These are phyloP conservation scores for Cyprinodon variegatus DNA, from an alignment of 2,113 vertebrate species.

Conservation along the genomic window DNA sequence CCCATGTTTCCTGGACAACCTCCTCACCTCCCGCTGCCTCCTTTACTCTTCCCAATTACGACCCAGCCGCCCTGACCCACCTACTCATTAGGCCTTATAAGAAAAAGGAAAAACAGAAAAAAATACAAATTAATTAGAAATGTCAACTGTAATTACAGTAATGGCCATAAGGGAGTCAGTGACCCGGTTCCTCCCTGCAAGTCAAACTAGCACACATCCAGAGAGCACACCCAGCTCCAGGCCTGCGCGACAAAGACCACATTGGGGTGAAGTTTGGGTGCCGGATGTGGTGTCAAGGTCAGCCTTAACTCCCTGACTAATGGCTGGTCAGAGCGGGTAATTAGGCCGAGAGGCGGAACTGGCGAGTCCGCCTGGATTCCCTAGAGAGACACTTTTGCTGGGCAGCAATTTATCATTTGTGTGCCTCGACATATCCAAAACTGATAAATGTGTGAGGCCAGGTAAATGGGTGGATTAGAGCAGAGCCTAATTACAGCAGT, in stretches of 20 bases:
- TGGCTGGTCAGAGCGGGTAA: slow-evolving; percentile 61
- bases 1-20: slow-evolving; percentile 17
- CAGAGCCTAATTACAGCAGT: slow-evolving; percentile 76
- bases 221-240: slow-evolving; percentile 44
- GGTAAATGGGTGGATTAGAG: slow-evolving; percentile 73
- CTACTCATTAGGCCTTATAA: slow-evolving; percentile 66
- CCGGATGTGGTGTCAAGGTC: slow-evolving; percentile 60
- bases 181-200: slow-evolving; percentile 66
- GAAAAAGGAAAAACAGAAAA: slow-evolving; percentile 70
- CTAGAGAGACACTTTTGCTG: slow-evolving; percentile 33
- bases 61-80: background rate
- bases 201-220: slow-evolving; percentile 31
- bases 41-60: slow-evolving; percentile 52
- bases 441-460: slow-evolving; percentile 76
- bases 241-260: slow-evolving; percentile 25
- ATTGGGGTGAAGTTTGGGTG: slow-evolving; percentile 36
- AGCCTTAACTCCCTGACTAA: slow-evolving; percentile 68
- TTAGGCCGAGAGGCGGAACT: slow-evolving; percentile 46
- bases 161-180: slow-evolving; percentile 74
- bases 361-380: slow-evolving; percentile 26
- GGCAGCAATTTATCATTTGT: slow-evolving; percentile 63
- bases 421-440: slow-evolving; percentile 51
- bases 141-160: slow-evolving; percentile 79
- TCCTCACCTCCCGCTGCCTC: slow-evolving; percentile 24
- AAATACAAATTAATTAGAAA: slow-evolving; percentile 76